Evolutionary conservation across 2,113 vertebrate species (phyloP).

Genomic region (Catharus minimus): DNA sequence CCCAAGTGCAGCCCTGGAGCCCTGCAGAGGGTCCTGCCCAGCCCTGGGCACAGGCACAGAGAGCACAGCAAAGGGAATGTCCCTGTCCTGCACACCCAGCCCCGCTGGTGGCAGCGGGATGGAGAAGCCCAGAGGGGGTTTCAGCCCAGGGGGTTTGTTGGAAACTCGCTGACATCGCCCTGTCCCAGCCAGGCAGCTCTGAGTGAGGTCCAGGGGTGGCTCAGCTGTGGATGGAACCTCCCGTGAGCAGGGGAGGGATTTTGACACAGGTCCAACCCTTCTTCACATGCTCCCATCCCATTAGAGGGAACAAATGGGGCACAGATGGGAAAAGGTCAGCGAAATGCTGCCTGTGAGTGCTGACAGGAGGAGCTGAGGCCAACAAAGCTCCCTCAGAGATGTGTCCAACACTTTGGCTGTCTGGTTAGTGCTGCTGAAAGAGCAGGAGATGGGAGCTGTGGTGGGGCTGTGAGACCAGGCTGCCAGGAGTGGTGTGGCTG

Average conservation of each 20-base stretch:
- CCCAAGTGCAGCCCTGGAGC: background rate
- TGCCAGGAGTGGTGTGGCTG: accelerated
- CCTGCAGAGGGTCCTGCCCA: background rate
- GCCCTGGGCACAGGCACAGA: background rate
- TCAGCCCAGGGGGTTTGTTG: background rate
- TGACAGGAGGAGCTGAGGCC: background rate
- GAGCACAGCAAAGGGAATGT: background rate
- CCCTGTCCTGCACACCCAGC: background rate
- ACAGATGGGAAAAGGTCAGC: conserved; percentile 32
- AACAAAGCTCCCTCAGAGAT: conserved; percentile 33
- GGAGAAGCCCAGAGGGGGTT: background rate
- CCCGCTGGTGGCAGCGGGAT: accelerated
- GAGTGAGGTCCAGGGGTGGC: background rate
- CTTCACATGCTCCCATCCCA: background rate
- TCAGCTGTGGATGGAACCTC: background rate
- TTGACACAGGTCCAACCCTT: background rate
- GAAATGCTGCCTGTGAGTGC: background rate
- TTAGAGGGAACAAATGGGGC: conserved; percentile 9
- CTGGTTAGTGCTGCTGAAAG: background rate
- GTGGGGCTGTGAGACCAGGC: background rate
- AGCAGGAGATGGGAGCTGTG: background rate
- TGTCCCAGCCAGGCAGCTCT: background rate
- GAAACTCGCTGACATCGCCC: background rate
- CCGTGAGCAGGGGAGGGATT: background rate
- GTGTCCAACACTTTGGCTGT: background rate